These are phyloP conservation scores for Paelopatides confundens DNA, from an alignment of 53 echinoderm and acorn worm genomes.

Conservation along the genomic window DNA sequence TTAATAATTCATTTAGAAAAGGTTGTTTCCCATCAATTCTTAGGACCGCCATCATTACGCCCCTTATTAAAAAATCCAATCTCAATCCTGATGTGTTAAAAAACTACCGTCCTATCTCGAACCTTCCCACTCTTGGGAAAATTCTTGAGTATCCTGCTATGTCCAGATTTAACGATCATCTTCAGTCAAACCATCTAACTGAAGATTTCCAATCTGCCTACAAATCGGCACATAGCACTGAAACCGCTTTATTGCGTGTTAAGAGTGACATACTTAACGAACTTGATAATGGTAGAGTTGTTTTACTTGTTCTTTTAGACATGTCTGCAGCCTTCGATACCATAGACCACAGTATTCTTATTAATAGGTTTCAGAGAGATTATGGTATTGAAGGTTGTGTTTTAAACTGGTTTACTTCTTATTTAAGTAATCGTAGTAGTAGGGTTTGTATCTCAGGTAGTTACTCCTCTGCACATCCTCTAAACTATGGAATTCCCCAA, in stretches of 20 bases:
- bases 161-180: too few species aligned
- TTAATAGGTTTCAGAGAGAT: not conserved
- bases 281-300: not conserved
- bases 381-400: not conserved
- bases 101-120: constrained; percentile 4
- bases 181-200: not conserved
- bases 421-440: not conserved
- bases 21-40: not conserved
- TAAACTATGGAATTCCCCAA: not conserved
- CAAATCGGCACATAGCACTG: not conserved
- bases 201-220: not conserved
- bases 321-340: not conserved
- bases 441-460: not conserved
- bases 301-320: not conserved
- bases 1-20: not conserved
- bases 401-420: not conserved
- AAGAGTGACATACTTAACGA: not conserved
- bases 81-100: not conserved
- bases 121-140: not conserved
- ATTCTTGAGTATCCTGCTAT: too few species aligned
- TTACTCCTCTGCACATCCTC: not conserved
- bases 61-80: constrained; percentile 3
- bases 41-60: not conserved
- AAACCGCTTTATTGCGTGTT: not conserved
- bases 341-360: not conserved